phyloP scores from a whole-genome alignment of 2,113 vertebrate species.

The Etia nguti region DNA sequence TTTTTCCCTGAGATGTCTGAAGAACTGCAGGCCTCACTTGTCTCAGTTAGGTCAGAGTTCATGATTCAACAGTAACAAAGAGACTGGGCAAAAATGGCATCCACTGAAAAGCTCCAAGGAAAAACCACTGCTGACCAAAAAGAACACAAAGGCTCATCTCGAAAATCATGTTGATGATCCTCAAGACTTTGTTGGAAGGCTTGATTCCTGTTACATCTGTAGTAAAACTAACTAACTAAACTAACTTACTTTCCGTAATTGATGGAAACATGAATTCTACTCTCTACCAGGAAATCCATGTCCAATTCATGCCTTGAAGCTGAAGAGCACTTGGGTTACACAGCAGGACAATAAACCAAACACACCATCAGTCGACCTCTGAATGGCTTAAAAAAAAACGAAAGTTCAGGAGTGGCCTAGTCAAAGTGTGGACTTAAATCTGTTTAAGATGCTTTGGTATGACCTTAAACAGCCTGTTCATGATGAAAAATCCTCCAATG shows the following conservation, averaged over 20 bases:
- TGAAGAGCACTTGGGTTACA: background rate
- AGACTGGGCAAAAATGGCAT: background rate
- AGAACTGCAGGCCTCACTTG: background rate
- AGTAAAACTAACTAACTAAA: background rate
- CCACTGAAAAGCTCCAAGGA: background rate
- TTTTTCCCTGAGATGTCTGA: too few species aligned
- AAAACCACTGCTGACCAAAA: background rate
- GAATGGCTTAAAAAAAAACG: background rate
- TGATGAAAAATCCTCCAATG: background rate
- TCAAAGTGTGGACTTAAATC: background rate
- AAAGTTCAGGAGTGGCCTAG: background rate
- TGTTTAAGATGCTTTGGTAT: background rate
- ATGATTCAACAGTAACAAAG: background rate
- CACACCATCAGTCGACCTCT: background rate
- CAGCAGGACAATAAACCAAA: background rate
- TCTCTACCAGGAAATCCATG: background rate
- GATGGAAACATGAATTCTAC: background rate
- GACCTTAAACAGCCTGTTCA: background rate
- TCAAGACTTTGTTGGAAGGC: background rate
- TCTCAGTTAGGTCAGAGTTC: background rate
- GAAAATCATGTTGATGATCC: background rate
- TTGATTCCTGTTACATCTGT: background rate
- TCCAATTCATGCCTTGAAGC: background rate
- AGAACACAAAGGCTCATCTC: background rate
- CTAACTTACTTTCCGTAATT: background rate